Percentiles rank a stretch among this genome's conserved stretches.
Conservation (phyloP, 2,113 vertebrate genomes). For the Reinhardtius hippoglossoides region DNA sequence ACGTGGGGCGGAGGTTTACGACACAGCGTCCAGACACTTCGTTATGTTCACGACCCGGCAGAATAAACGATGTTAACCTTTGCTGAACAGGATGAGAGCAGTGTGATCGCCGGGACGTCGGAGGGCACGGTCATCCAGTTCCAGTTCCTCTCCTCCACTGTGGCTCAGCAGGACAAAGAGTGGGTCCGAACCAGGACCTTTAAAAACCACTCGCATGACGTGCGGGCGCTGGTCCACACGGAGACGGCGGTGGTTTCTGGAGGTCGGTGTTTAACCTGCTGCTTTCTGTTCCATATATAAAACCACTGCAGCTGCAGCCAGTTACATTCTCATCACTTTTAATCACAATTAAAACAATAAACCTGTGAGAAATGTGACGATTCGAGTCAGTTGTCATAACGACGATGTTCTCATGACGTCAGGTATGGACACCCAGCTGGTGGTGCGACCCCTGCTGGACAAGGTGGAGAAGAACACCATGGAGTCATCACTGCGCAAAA, state of each 20-base stretch:
- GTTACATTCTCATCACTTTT: too few relatives aligned
- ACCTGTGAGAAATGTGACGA: neutral
- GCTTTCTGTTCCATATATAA: neutral
- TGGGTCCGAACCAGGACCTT: slow-evolving; percentile 94
- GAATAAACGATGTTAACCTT: neutral
- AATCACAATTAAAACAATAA: too few relatives aligned
- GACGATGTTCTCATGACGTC: neutral
- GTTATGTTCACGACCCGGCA: too few relatives aligned
- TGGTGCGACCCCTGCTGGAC: slow-evolving; percentile 92
- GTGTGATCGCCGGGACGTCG: slow-evolving; percentile 90
- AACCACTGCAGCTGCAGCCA: too few relatives aligned
- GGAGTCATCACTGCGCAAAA: slow-evolving; percentile 84
- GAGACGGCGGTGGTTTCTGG: slow-evolving; percentile 89
- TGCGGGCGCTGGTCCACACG: slow-evolving; percentile 88
- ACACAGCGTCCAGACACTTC: too few relatives aligned
- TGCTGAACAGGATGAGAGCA: slow-evolving; percentile 87
- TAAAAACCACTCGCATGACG: slow-evolving; percentile 92
- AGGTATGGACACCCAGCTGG: slow-evolving; percentile 94
- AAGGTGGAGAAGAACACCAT: slow-evolving; percentile 86
- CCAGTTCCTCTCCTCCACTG: slow-evolving; percentile 85
- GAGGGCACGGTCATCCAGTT: slow-evolving; percentile 91
- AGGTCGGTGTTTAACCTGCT: slow-evolving; percentile 77
- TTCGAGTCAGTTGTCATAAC: neutral
- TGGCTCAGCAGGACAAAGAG: slow-evolving; percentile 80
- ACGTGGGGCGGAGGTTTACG: neutral